Base-by-base conservation (phyloP, 2,797 vertebrate genomes). In the Arrhamphus sclerolepis region DNA sequence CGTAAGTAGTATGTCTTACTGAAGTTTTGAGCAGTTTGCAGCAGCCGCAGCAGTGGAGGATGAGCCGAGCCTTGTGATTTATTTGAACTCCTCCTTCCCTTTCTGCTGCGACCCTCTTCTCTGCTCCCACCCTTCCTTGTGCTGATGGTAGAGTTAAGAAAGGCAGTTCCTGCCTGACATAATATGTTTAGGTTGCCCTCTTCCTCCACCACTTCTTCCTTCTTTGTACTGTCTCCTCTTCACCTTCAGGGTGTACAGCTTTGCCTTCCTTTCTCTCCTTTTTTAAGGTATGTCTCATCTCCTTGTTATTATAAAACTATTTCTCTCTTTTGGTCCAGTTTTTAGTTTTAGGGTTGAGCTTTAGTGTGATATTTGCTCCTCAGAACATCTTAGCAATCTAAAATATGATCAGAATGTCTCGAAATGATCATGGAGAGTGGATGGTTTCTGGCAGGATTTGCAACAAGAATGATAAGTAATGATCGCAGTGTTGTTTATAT, bases 131-230 rank as follows among this genome's bases (percentile, higher is more conserved):
- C 55, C 41, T 42, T 21, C 43, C 51, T 20, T 75, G 54, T 62
- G 62, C 78, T 81, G 83, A 80, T 86, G 81, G 77, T 74, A 77
- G 55, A 85, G 85, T 86, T 89, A 86, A 86, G 83, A 77, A 68
- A 79, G 76, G 85, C 83, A 88, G 86, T 86, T 91, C 86, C 85
- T 89, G 83, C 74, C 82, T 85, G 81, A 75, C 66, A 68, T 72
- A 73, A 47, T 72, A 51, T 68, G 78, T 87, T 78, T 84, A 58
- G 56, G 66, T 80, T 76, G 55, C 26, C 57, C 42, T 75, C 54
- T 79, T 76, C 66, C 64, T 68, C 66, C 24, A 53, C 26, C 17
- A 34, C 62, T 62, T 49, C 59, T 59, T 29, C 40, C 65, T 41
- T 52, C 29, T 72, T 42, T 64, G 28, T 47, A 5, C 67, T 70